Base-by-base conservation (phyloP, 2,797 vertebrate species). In the Halcyon chelicuti region DNA sequence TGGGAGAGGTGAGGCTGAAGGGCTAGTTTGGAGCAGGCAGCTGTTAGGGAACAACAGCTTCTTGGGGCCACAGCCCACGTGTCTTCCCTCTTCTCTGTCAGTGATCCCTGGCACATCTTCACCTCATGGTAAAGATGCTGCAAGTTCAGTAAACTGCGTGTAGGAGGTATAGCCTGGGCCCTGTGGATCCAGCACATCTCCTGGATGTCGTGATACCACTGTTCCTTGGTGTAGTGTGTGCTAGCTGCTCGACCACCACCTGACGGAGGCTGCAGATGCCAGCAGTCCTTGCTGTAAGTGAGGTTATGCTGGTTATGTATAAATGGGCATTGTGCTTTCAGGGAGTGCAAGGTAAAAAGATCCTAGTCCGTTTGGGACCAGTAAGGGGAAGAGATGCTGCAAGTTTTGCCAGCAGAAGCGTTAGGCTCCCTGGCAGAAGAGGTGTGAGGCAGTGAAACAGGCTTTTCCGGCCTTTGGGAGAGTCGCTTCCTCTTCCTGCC, bases 381-480 rank as follows among this genome's bases (percentile, higher is more conserved):
- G 29, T 23, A 4, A 66, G 49, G 60, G 71, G 63, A 18, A 77
- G 74, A 49, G 58, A 46, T 76, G 61, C 94, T 71, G 72, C 9
- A 46, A 2, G 44, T 55, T 51, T 28, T 70, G 85, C 37, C 67
- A 40, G 19, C 63, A 76, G 72, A 28, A 80, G 71, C 15, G 0
- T 81, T 54, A 7, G 71, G 58, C 73, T 88, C 7, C 55, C 35
- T 0, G 1, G 37, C 65, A 5, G 54, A 5, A 42, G 92, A 78
- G 89, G 54, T 39, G 49, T 65, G 77, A 75, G 85, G 84, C 90
- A 86, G 91, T 72, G 91, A 61, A 96, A 96, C 96, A 86, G 93
- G 96, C 82, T 96, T 96, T 97, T 96, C 96, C 47, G 35, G 93
- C 93, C 93, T 86, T 81, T 37, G 58, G 87, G 88, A 88, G 93